Base-by-base conservation (phyloP, 2,888 invertebrate genomes). In the Drosophila bunnanda region DNA sequence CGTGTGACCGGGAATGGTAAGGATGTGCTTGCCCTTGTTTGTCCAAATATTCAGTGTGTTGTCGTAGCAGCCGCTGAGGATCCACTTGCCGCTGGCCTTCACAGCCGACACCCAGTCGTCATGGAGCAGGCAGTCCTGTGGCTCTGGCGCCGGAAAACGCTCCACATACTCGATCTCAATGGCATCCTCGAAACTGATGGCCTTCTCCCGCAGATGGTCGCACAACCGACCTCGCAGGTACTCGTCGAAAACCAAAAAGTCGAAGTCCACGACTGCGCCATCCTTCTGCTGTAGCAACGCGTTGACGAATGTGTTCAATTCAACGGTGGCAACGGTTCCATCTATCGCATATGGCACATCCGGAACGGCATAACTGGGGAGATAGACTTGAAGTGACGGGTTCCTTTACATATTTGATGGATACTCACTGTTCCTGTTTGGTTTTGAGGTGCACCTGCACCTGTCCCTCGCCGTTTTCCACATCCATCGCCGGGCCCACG, bases 81-180 rank as follows among this genome's bases (percentile, higher is more conserved):
- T 96, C 96, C 96, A 97, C 90, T 95, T 95, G 43, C 94, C 94
- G 72, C 93, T 93, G 43, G 95, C 94, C 81, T 96, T 95, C 0
- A 98, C 95, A 46, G 97, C 95, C 22, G 98, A 96, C n/a, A 99
- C 98, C 99, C 99, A 99, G 91, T 99, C 99, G 92, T 99, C 98
- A 89, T 99, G 98, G 91, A 97, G 94, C 77, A 99, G 93, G 90
- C 97, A 97, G 91, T 98, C 97, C 90, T 97, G 95, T 0, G 99
- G 98, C 88, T 97, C 95, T 0, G 99, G 99, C 0, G 98, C 96
- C 13, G 98, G 97, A 80, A 96, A 96, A 80, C 96, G 95, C 91
- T 97, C 96, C 25, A 99, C 93, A 93, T 99, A 99, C 92, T 99
- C 99, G 56, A 99, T 94, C 77, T 97, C 96, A 77, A 99, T 93